phyloP scores from a whole-genome alignment of 2,113 vertebrate genomes.

The Cryptomyrus ogoouensis region DNA sequence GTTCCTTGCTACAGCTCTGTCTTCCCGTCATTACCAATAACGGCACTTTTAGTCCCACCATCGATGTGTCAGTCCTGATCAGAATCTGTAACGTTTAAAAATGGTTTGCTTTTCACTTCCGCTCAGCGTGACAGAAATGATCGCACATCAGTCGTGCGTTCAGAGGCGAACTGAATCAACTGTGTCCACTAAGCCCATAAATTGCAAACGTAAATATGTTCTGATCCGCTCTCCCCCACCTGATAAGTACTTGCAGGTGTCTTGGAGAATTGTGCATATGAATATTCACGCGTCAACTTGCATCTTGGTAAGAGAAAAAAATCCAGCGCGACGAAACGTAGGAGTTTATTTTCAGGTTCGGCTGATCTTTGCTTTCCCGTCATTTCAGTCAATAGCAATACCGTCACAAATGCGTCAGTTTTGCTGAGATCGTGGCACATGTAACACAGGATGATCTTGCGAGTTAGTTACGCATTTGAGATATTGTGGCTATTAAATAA shows the following conservation, averaged over 20 bases:
- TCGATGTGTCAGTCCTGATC: constrained; percentile 20
- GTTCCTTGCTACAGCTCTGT: constrained; percentile 24
- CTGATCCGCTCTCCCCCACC: background rate
- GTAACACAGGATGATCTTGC: background rate
- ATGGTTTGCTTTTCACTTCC: background rate
- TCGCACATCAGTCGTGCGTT: background rate
- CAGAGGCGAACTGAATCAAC: background rate
- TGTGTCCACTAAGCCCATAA: background rate
- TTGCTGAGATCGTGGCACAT: background rate
- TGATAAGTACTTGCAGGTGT: background rate
- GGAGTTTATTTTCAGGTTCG: background rate
- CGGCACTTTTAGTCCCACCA: constrained; percentile 1
- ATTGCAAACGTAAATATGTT: background rate
- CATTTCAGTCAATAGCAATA: background rate
- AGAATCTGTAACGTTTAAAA: background rate
- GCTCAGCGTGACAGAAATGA: background rate
- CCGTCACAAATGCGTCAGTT: background rate
- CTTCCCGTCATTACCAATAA: constrained; percentile 28
- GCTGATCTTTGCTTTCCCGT: background rate
- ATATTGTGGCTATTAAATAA: background rate
- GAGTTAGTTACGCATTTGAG: background rate
- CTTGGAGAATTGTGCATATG: background rate
- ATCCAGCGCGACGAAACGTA: background rate
- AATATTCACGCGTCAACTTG: background rate
- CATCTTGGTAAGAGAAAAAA: background rate